A percentile compares a stretch with the other conserved stretches of the same genome.
phyloP scores from a whole-genome alignment of 2,113 vertebrate species.

The Muscicapa adusta region DNA sequence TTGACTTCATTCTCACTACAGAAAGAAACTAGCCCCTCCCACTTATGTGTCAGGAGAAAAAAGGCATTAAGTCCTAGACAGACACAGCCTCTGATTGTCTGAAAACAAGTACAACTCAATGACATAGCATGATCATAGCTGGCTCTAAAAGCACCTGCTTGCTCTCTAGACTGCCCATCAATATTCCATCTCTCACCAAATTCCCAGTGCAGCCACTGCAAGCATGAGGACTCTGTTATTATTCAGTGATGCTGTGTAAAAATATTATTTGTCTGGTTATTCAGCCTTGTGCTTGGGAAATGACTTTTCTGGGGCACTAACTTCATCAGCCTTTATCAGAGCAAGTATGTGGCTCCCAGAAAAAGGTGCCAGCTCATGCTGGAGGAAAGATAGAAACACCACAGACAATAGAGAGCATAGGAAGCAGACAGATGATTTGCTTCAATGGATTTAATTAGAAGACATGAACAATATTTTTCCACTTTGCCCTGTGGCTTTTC shows the following conservation, averaged over 20 bases:
- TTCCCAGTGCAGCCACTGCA: not conserved
- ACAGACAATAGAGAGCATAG: not conserved
- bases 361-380: not conserved
- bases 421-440: not conserved
- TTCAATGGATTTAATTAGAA: not conserved
- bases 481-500: not conserved
- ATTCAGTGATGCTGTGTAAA: not conserved
- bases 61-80: rapidly evolving
- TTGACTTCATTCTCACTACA: not conserved
- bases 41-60: not conserved
- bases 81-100: not conserved
- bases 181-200: not conserved
- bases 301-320: not conserved
- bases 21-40: not conserved
- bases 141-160: not conserved
- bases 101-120: not conserved
- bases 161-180: not conserved
- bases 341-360: not conserved
- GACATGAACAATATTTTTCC: not conserved
- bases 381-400: not conserved
- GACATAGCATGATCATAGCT: not conserved
- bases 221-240: not conserved
- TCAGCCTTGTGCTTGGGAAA: not conserved
- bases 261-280: not conserved
- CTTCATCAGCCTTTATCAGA: not conserved